A percentile compares a stretch with the other conserved stretches of the same genome.
These are phyloP conservation scores for Atta texana DNA, from an alignment of 1,140 invertebrate genomes.

Conservation along the genomic window DNA sequence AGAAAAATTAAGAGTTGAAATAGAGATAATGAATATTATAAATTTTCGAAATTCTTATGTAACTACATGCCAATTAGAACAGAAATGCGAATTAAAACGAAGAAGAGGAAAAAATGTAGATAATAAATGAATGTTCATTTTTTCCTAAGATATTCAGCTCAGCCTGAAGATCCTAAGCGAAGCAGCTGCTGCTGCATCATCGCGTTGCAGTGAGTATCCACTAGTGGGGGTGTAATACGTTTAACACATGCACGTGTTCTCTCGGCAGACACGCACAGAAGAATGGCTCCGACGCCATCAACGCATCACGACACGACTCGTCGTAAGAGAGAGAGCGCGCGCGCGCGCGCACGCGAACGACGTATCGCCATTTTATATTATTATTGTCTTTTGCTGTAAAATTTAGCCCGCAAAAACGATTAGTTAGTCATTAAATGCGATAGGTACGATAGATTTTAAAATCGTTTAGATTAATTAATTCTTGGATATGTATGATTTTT, in stretches of 20 bases:
- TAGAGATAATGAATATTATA: background rate
- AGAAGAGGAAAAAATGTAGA: background rate
- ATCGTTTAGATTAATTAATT: background rate
- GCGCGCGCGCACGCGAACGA: background rate
- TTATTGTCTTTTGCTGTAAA: conserved; percentile 6
- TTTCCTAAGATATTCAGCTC: conserved; percentile 21
- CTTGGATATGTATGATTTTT: background rate
- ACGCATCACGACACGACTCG: background rate
- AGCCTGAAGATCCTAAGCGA: conserved; percentile 22
- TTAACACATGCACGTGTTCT: conserved; percentile 34
- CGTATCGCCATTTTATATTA: conserved; percentile 23
- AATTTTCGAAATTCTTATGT: background rate
- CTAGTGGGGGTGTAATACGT: conserved; percentile 22
- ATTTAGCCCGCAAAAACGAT: background rate
- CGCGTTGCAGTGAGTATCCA: conserved; percentile 5
- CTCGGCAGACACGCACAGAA: conserved; percentile 20
- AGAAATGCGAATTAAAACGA: conserved; percentile 10
- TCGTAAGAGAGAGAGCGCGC: background rate
- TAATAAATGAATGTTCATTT: background rate
- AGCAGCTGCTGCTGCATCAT: conserved; percentile 43
- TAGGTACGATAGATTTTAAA: background rate
- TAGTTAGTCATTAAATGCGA: background rate
- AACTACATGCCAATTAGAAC: background rate
- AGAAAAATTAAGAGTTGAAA: background rate
- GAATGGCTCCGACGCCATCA: conserved; percentile 21